A percentile compares a stretch with the other conserved stretches of the same genome.
phyloP scores from a whole-genome alignment of 2,797 vertebrate genomes.

The Haliaeetus vocifer region DNA sequence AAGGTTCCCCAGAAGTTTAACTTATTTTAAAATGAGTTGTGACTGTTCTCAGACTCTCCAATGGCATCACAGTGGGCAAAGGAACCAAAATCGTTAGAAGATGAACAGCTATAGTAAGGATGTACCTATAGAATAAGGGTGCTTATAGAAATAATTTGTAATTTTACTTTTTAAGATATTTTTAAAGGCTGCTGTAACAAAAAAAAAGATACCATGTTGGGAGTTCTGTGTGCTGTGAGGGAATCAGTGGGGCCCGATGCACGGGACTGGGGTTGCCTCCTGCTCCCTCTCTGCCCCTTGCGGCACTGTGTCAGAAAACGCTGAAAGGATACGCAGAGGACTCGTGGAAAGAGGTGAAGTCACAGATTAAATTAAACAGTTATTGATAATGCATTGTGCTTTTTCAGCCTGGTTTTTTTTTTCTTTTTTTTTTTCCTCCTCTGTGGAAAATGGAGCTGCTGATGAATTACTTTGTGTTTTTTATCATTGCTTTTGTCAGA shows the following conservation, averaged over 20 bases:
- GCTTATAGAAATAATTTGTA: neutral
- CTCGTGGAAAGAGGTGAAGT: neutral
- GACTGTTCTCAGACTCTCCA: neutral
- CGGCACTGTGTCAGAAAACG: rapidly evolving
- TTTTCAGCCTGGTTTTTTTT: neutral
- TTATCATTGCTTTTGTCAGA: neutral
- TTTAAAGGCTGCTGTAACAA: neutral
- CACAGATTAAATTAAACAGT: neutral
- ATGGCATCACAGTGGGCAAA: neutral
- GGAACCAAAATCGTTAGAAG: neutral
- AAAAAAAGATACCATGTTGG: neutral
- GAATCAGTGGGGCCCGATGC: neutral
- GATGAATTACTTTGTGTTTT: neutral
- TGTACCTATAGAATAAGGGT: neutral
- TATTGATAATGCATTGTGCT: neutral
- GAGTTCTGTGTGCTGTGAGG: neutral
- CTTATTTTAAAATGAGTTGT: neutral
- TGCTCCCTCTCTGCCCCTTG: neutral
- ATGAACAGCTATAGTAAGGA: neutral
- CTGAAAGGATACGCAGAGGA: neutral
- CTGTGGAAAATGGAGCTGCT: neutral
- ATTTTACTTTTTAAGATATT: neutral
- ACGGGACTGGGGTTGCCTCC: neutral
- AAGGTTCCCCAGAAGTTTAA: neutral
- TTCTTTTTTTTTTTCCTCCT: neutral